A percentile compares a stretch with the other conserved stretches of the same genome.
phyloP scores from a whole-genome alignment of 2,797 vertebrate species.

The Megaceryle alcyon region DNA sequence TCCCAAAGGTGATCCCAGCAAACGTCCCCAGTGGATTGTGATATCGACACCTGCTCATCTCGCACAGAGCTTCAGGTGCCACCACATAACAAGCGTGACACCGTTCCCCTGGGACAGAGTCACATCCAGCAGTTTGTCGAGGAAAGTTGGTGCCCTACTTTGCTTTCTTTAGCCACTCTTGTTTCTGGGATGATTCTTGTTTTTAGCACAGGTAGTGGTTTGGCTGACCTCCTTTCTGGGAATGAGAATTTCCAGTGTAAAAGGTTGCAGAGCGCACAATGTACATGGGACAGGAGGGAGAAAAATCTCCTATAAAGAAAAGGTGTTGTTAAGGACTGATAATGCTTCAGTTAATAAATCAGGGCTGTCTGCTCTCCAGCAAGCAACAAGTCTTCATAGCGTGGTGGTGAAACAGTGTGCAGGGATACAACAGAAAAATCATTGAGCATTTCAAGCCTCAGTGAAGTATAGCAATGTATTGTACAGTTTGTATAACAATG shows the following conservation, averaged over 20 bases:
- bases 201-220: neutral
- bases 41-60: neutral
- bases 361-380: neutral
- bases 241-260: neutral
- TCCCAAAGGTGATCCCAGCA: neutral
- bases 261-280: rapidly evolving
- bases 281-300: neutral
- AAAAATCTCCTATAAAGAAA: neutral
- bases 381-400: neutral
- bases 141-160: neutral
- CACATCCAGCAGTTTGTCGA: neutral
- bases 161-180: neutral
- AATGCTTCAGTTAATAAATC: neutral
- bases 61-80: neutral
- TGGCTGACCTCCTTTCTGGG: neutral
- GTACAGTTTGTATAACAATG: too few species aligned
- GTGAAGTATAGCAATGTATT: neutral
- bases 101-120: neutral
- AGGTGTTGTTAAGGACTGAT: neutral
- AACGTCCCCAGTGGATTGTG: neutral
- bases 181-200: neutral
- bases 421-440: neutral
- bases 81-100: rapidly evolving
- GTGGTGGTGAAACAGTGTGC: neutral
- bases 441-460: neutral